Percentiles rank a stretch among this genome's conserved stretches.
phyloP scores from a whole-genome alignment of 1,140 invertebrate genomes.

The Panagrolaimus sp. region DNA sequence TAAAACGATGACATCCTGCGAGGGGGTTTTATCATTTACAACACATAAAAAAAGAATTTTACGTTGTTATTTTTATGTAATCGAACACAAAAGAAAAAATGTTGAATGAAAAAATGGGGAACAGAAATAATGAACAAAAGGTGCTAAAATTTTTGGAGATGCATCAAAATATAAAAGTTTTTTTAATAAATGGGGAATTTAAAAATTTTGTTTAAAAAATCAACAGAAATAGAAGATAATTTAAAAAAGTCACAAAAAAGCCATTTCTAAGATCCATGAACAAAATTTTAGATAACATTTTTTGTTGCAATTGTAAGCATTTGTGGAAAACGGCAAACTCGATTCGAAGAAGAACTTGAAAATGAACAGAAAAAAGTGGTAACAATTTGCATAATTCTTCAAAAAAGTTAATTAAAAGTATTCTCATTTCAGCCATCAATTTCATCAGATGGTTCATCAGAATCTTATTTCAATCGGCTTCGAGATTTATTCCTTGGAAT shows the following conservation, averaged over 20 bases:
- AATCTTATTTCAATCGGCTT: background rate
- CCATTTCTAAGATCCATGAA: background rate
- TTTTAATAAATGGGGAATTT: too few species aligned
- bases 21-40: too few species aligned
- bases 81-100: too few species aligned
- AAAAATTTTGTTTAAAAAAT: too few species aligned
- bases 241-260: background rate
- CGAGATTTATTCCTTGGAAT: background rate
- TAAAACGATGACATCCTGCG: too few species aligned
- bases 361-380: constrained; percentile 1
- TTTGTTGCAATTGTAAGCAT: constrained; percentile 48
- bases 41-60: too few species aligned
- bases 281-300: constrained; percentile 43
- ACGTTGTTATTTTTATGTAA: too few species aligned
- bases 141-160: too few species aligned
- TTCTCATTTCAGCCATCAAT: background rate
- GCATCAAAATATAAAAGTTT: too few species aligned
- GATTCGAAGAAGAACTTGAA: constrained; percentile 24
- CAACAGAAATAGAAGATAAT: too few species aligned
- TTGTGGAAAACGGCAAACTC: constrained; percentile 45
- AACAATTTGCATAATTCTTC: background rate
- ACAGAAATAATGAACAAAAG: too few species aligned
- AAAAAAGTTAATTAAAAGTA: background rate
- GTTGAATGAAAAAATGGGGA: too few species aligned
- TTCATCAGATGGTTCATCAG: background rate